Base-by-base conservation (phyloP, 2,888 invertebrate species). In the Globia sparganii region DNA sequence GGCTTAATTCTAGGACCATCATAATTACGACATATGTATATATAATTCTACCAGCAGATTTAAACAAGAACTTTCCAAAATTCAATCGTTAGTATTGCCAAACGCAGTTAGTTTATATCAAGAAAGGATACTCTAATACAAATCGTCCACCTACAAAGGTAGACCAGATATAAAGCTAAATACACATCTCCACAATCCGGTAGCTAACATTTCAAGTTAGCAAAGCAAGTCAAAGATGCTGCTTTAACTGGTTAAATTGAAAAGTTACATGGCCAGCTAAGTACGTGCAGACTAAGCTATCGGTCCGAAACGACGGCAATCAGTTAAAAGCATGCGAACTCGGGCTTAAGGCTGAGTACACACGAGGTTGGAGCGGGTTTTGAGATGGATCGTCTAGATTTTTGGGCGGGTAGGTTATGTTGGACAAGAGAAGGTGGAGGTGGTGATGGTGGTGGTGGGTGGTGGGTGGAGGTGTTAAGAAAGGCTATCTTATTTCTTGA, bases 281-380 rank as follows among this genome's bases (percentile, higher is more conserved):
- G 84, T 86, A 78, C 70, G 67, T 66, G 83, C 75, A 59, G 70
- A 73, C 83, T 85, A 79, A 87, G 88, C 88, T 90, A 90, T 90
- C 84, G 78, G 84, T 77, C 85, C 79, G 80, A 83, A 86, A 81
- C 86, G 87, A 83, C 84, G 85, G 88, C 90, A 91, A 92, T 92
- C 92, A 91, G 92, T 91, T 92, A 91, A 92, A 91, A 92, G 92
- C 92, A 88, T 90, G 80, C 64, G 80, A 80, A 75, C 65, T 61
- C 68, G n/a, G 71, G 61, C 58, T 75, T 86, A 84, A 80, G 76
- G 84, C 64, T 2, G 72, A 18, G 82, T 76, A 13, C 80, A 87
- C 77, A 79, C 56, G 65, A 18, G 53, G 72, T 59, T 59, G 64
- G 58, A 74, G 15, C 40, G 34, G 49, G 21, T 25, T 77, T 58